phyloP scores from a whole-genome alignment of 2,797 vertebrate species.

The Phoebastria nigripes region DNA sequence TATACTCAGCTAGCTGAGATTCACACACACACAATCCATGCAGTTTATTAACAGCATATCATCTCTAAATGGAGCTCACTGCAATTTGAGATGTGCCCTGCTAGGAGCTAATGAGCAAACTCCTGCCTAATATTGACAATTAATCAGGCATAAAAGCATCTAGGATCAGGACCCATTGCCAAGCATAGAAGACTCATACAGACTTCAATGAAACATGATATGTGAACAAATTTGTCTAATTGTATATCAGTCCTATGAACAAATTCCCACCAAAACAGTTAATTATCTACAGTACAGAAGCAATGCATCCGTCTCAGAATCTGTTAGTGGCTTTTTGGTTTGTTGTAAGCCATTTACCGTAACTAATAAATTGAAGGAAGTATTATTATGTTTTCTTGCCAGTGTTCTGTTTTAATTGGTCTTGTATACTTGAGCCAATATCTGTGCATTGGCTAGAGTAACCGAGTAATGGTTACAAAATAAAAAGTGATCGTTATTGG shows the following conservation, averaged over 20 bases:
- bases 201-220: constrained; percentile 75
- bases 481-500: constrained; percentile 26
- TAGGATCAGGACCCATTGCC: constrained; percentile 74
- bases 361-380: constrained; percentile 75
- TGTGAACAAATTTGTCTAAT: constrained; percentile 77
- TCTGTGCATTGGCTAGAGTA: constrained; percentile 61
- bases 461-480: constrained; percentile 40
- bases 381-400: constrained; percentile 72
- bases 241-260: constrained; percentile 72
- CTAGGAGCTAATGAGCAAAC: constrained; percentile 77
- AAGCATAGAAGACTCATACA: constrained; percentile 62
- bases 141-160: constrained; percentile 80
- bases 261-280: constrained; percentile 78
- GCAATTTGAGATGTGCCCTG: constrained; percentile 71
- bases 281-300: constrained; percentile 73
- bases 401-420: constrained; percentile 76
- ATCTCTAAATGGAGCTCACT: constrained; percentile 70
- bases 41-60: constrained; percentile 71
- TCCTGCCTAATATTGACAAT: constrained; percentile 77
- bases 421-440: constrained; percentile 67
- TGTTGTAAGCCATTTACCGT: constrained; percentile 68
- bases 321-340: constrained; percentile 65
- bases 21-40: constrained; percentile 7
- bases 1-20: background rate
- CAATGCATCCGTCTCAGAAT: constrained; percentile 60